Evolutionary conservation across 2,113 vertebrate genomes (phyloP).

Genomic region (Dipodomys spectabilis): DNA sequence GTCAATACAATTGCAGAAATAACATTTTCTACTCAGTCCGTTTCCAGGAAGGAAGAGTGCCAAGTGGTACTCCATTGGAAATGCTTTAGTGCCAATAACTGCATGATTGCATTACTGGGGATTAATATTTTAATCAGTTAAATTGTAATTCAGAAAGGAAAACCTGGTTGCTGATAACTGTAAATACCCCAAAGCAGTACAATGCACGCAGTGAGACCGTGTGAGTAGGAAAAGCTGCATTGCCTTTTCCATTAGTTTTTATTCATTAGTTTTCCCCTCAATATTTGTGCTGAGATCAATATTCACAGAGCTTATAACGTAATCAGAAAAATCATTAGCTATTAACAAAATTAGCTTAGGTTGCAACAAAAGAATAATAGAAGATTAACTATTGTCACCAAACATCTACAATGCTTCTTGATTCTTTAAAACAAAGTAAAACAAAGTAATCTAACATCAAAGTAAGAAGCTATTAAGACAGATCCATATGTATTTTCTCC

Average conservation of each 20-base stretch:
- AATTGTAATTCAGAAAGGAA: background rate
- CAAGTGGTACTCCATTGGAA: background rate
- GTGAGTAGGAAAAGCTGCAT: background rate
- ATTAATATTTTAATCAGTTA: constrained; percentile 24
- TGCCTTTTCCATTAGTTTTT: constrained; percentile 20
- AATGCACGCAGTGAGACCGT: background rate
- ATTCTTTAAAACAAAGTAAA: constrained; percentile 23
- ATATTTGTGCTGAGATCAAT: constrained; percentile 52
- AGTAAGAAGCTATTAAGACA: background rate
- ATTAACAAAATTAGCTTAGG: constrained; percentile 60
- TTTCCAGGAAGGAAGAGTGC: background rate
- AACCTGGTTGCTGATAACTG: background rate
- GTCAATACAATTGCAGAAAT: background rate
- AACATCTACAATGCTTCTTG: constrained; percentile 19
- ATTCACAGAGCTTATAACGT: constrained; percentile 37
- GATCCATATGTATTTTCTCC: background rate
- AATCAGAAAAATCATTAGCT: constrained; percentile 54
- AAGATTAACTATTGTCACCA: constrained; percentile 37
- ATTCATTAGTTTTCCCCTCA: constrained; percentile 17
- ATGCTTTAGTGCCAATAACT: background rate
- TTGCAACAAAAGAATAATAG: constrained; percentile 57
- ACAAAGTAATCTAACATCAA: constrained; percentile 13
- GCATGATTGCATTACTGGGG: background rate
- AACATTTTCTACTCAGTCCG: background rate
- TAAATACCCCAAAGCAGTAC: background rate